These are phyloP conservation scores for Poeciliopsis turneri DNA, from an alignment of 2,797 vertebrate genomes.

Conservation along the genomic window DNA sequence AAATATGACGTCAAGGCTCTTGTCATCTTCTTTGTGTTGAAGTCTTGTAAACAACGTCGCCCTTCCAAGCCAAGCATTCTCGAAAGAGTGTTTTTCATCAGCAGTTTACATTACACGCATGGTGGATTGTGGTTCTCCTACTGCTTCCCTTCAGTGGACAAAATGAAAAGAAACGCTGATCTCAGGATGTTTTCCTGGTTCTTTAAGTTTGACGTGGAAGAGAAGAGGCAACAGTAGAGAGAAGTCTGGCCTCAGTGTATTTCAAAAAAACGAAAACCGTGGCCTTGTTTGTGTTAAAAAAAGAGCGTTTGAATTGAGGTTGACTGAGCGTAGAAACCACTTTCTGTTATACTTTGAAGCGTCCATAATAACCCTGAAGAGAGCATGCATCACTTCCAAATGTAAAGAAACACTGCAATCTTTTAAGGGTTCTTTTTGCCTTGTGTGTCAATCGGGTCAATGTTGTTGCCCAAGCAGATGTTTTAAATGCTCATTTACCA, in stretches of 20 bases:
- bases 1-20: slow-evolving; percentile 35
- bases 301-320: slow-evolving; percentile 40
- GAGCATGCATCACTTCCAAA: slow-evolving; percentile 24
- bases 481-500: background rate
- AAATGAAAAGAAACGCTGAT: slow-evolving; percentile 49
- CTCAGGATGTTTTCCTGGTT: slow-evolving; percentile 57
- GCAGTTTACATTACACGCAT: slow-evolving; percentile 52
- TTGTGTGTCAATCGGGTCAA: slow-evolving; percentile 3
- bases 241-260: slow-evolving; percentile 53
- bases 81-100: slow-evolving; percentile 57
- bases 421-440: slow-evolving; percentile 20
- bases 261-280: slow-evolving; percentile 31
- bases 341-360: slow-evolving; percentile 52
- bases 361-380: slow-evolving; percentile 24
- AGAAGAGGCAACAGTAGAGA: slow-evolving; percentile 36
- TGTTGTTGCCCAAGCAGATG: background rate
- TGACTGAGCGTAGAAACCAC: slow-evolving; percentile 36
- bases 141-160: slow-evolving; percentile 35
- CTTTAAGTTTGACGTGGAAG: slow-evolving; percentile 30
- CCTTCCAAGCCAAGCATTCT: slow-evolving; percentile 29
- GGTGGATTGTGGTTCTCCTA: slow-evolving; percentile 45
- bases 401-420: slow-evolving; percentile 18
- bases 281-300: slow-evolving; percentile 55
- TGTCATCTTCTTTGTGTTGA: slow-evolving; percentile 54
- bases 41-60: slow-evolving; percentile 52